These are phyloP conservation scores for Ephestia elutella DNA, from an alignment of 1,140 invertebrate species.

Conservation along the genomic window DNA sequence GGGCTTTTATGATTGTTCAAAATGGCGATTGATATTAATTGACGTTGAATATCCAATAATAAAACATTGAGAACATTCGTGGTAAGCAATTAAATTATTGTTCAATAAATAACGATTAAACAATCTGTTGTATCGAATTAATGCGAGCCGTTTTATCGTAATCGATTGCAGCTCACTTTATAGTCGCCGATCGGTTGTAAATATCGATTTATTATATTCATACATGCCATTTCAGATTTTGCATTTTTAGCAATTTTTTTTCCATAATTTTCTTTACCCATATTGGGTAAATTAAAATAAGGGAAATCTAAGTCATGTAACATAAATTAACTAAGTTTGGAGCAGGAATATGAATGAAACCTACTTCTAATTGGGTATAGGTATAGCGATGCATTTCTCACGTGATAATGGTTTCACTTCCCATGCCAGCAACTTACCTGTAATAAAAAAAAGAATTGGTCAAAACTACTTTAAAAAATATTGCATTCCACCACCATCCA, in stretches of 20 bases:
- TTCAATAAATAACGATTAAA: constrained; percentile 2
- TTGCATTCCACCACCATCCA: too few species aligned
- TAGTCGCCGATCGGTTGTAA: constrained; percentile 1
- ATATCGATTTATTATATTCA: constrained; percentile 1
- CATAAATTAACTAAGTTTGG: too few species aligned
- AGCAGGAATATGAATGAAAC: too few species aligned
- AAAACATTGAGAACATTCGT: constrained; percentile 3
- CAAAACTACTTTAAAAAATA: not conserved
- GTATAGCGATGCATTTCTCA: too few species aligned
- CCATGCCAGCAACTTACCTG: not conserved
- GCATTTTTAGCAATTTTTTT: not conserved
- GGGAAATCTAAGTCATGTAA: too few species aligned
- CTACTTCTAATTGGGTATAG: not conserved
- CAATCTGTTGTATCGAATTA: constrained; percentile 5
- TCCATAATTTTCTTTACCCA: not conserved
- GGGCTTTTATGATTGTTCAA: too few species aligned
- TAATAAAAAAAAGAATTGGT: not conserved
- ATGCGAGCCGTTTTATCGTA: not conserved
- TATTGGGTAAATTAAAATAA: too few species aligned
- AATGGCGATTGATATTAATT: not conserved
- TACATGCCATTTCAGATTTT: not conserved
- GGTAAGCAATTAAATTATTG: constrained; percentile 4
- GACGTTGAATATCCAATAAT: constrained; percentile 2
- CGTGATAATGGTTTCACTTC: too few species aligned
- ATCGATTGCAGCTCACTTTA: constrained; percentile 2